phyloP scores from a whole-genome alignment of 2,113 vertebrate species.

The human region GRCh38 chr12:45414001-45414500 shows the following conservation, averaged over 20 bases:
- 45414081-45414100: fast-evolving
- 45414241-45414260: background rate
- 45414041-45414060: background rate
- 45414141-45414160: too few relatives aligned
- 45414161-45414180: background rate
- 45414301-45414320: background rate
- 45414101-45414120: background rate
- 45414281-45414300: background rate
- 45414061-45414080: too few relatives aligned
- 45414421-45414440: background rate
- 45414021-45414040: background rate
- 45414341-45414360: background rate
- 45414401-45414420: background rate
- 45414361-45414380: background rate
- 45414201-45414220: background rate
- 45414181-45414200: background rate
- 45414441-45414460: background rate
- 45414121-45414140: background rate
- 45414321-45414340: conserved; percentile 3
- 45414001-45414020: background rate
- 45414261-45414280: background rate
- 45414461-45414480: background rate
- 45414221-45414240: background rate
- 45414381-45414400: background rate
- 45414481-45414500: background rate